phyloP scores from a whole-genome alignment of 2,113 vertebrate species.

The Ibidorhyncha struthersii region DNA sequence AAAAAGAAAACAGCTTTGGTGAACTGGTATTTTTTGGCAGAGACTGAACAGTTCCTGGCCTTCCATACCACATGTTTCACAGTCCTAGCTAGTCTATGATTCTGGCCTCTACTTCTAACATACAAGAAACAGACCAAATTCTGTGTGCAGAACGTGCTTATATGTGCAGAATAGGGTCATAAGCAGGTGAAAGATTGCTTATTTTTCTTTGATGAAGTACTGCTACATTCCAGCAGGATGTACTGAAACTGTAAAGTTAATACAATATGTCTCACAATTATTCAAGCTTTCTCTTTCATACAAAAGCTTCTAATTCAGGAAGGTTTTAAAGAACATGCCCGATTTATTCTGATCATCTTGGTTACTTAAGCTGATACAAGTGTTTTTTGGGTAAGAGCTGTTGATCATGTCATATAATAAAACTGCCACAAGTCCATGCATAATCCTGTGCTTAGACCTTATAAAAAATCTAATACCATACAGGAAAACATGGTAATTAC shows the following conservation, averaged over 20 bases:
- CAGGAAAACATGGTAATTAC: conserved; percentile 64
- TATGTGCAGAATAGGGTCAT: background rate
- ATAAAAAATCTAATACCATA: background rate
- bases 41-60: background rate
- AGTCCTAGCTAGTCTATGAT: background rate
- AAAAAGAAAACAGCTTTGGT: background rate
- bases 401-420: background rate
- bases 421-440: background rate
- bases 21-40: background rate
- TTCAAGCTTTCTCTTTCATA: background rate
- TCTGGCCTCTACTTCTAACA: background rate
- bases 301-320: background rate
- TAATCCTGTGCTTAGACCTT: background rate
- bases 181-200: background rate
- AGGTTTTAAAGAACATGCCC: background rate
- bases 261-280: background rate
- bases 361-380: no score
- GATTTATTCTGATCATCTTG: background rate
- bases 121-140: background rate
- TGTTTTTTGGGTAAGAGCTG: background rate
- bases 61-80: background rate
- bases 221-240: background rate
- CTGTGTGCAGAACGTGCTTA: background rate
- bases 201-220: background rate
- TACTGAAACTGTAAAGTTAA: background rate